A percentile compares a stretch with the other conserved stretches of the same genome.
These are phyloP conservation scores for Ailurus styani DNA, from an alignment of 2,113 vertebrate genomes.

Conservation along the genomic window DNA sequence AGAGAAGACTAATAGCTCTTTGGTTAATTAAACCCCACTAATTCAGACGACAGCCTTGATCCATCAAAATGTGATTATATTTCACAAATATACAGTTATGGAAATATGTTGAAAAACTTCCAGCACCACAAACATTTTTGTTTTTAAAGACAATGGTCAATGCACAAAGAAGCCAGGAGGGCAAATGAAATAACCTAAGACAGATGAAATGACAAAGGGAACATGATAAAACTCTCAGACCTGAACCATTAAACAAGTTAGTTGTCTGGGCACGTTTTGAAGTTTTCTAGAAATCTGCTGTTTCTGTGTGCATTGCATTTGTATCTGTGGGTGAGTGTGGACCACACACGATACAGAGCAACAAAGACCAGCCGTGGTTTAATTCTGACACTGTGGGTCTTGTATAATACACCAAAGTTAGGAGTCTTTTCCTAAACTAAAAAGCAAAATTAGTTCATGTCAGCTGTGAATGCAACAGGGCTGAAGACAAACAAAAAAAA, in stretches of 20 bases:
- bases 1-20: not conserved
- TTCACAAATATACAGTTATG: not conserved
- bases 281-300: not conserved
- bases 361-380: not conserved
- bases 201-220: conserved; percentile 22
- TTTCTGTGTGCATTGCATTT: not conserved
- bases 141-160: not conserved
- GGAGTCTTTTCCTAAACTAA: not conserved
- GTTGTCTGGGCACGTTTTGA: not conserved
- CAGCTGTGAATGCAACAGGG: not conserved
- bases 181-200: not conserved
- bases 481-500: not conserved
- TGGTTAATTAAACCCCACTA: conserved; percentile 39
- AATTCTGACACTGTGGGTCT: not conserved
- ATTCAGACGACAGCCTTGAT: not conserved
- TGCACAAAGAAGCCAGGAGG: not conserved
- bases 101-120: not conserved
- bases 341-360: not conserved
- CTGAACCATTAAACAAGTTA: not conserved
- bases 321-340: not conserved
- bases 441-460: not conserved
- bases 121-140: not conserved
- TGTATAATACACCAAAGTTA: not conserved
- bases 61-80: not conserved
- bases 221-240: not conserved